Conservation (phyloP, 2,797 vertebrate species). For the Poecilia picta region DNA sequence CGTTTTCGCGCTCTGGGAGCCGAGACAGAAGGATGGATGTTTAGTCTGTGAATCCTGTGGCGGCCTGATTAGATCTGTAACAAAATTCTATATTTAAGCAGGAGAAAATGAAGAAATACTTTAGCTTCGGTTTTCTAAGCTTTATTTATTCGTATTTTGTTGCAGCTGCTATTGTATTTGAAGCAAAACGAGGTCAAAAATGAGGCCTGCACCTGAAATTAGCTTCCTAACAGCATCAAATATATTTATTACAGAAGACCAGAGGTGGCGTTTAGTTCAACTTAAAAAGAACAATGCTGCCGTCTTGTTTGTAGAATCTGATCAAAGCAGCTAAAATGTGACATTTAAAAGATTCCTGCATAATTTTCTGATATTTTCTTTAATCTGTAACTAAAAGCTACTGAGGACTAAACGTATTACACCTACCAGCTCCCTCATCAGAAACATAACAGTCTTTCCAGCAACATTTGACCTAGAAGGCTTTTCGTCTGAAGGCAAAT, state of each 20-base stretch:
- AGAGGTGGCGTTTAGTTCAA: not conserved
- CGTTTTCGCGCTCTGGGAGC: conserved; percentile 22
- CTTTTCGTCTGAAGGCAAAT: too few species aligned
- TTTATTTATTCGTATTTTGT: not conserved
- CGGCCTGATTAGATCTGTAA: conserved; percentile 2
- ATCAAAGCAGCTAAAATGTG: not conserved
- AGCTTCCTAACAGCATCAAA: not conserved
- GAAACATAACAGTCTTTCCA: not conserved
- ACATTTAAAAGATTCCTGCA: not conserved
- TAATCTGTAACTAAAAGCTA: not conserved
- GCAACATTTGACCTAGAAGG: not conserved
- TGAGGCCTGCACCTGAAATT: not conserved
- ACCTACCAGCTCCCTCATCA: conserved; percentile 2
- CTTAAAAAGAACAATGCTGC: not conserved
- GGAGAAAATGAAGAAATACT: too few species aligned
- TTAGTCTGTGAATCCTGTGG: not conserved
- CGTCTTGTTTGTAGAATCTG: not conserved
- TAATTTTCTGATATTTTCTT: not conserved
- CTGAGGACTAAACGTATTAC: not conserved
- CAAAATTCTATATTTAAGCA: not conserved
- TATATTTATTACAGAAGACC: not conserved
- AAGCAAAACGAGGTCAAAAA: not conserved
- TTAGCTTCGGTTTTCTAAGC: not conserved
- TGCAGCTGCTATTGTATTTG: not conserved
- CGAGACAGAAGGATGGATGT: conserved; percentile 19